A percentile compares a stretch with the other conserved stretches of the same genome.
These are phyloP conservation scores for Isurus oxyrinchus DNA, from an alignment of 2,113 vertebrate species.

Conservation along the genomic window DNA sequence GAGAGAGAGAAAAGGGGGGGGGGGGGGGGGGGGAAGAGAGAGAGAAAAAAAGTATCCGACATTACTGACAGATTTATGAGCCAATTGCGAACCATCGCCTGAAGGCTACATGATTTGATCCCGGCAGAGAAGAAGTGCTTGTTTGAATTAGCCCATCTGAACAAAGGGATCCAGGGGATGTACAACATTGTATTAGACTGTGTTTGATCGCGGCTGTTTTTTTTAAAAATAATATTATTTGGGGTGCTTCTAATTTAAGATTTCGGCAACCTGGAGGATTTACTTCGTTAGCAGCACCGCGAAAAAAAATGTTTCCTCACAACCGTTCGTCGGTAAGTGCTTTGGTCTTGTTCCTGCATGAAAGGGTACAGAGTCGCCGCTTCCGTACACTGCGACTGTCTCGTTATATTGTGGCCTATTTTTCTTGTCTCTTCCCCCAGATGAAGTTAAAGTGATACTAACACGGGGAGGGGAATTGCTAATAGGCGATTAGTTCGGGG, in stretches of 20 bases:
- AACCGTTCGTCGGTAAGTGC: slow-evolving; percentile 76
- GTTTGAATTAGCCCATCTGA: slow-evolving; percentile 34
- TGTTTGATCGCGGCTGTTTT: slow-evolving; percentile 3
- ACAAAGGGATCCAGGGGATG: slow-evolving; percentile 33
- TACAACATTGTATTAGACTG: slow-evolving; percentile 31
- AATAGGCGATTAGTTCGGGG: background rate
- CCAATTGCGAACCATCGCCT: slow-evolving; percentile 31
- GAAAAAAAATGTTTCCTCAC: slow-evolving; percentile 72
- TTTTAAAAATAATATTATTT: too few species aligned
- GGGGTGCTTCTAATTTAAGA: background rate
- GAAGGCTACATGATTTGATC: slow-evolving; percentile 33
- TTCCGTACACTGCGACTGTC: slow-evolving; percentile 41
- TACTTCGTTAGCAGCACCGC: background rate
- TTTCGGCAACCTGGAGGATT: background rate
- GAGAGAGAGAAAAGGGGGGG: background rate
- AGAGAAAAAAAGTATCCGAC: slow-evolving; percentile 8
- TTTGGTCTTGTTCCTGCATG: slow-evolving; percentile 37
- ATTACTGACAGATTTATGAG: slow-evolving; percentile 35
- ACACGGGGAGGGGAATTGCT: background rate
- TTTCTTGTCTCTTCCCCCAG: background rate
- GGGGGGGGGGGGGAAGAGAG: background rate
- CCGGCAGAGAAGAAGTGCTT: slow-evolving; percentile 33
- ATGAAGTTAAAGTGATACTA: background rate
- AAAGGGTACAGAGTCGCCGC: slow-evolving; percentile 41
- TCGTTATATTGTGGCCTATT: slow-evolving; percentile 24